A percentile compares a stretch with the other conserved stretches of the same genome.
These are phyloP conservation scores for Falco peregrinus DNA, from an alignment of 2,797 vertebrate genomes.

Conservation along the genomic window DNA sequence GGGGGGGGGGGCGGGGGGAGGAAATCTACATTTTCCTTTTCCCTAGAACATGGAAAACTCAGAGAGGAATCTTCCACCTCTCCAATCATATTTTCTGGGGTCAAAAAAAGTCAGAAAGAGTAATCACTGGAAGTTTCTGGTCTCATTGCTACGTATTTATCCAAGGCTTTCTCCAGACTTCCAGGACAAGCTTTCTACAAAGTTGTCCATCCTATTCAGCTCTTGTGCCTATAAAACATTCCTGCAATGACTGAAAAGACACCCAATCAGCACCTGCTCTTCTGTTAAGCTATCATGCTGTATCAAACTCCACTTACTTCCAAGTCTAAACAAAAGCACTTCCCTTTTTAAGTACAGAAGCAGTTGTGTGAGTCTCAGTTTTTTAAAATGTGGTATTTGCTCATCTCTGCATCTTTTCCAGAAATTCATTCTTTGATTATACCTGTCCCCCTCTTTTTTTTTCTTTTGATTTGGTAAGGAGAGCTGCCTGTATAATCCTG, in stretches of 20 bases:
- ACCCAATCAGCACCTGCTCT: background rate
- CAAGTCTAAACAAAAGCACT: background rate
- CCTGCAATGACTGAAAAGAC: background rate
- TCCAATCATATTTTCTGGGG: background rate
- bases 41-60: background rate
- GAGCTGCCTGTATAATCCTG: background rate
- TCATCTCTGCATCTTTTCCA: background rate
- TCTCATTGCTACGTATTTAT: background rate
- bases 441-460: background rate
- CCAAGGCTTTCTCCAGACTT: background rate
- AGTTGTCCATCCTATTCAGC: background rate
- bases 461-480: background rate
- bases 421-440: background rate
- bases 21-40: background rate
- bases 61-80: background rate
- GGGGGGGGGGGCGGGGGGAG: too few species aligned
- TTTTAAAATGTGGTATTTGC: background rate
- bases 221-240: background rate
- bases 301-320: background rate
- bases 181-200: background rate
- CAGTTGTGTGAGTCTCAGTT: background rate
- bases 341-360: background rate
- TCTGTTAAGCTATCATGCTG: background rate
- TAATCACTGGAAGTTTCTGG: background rate
- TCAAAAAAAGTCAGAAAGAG: background rate